Conservation (phyloP, 2,888 invertebrate genomes). For the Pyrrhia umbra region DNA sequence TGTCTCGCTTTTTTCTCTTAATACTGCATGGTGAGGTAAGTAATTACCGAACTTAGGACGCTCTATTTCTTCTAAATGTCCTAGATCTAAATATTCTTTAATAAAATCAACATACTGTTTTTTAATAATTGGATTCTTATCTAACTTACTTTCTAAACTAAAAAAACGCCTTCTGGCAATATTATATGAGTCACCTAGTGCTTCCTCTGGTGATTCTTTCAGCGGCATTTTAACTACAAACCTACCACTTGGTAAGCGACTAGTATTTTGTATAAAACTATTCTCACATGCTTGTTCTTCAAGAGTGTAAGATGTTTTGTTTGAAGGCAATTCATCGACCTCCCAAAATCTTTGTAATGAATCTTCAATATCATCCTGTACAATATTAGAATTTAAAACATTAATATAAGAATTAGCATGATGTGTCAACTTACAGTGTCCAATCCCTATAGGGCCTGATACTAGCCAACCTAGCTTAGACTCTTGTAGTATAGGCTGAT, state of each 20-base stretch:
- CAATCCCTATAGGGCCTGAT: neutral
- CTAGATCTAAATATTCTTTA: neutral
- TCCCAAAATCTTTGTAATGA: slow-evolving; percentile 13
- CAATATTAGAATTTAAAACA: neutral
- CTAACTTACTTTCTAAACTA: slow-evolving; percentile 10
- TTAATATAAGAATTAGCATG: neutral
- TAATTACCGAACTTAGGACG: slow-evolving; percentile 13
- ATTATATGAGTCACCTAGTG: slow-evolving; percentile 3
- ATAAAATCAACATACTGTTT: slow-evolving; percentile 1
- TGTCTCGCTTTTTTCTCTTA: slow-evolving; percentile 19
- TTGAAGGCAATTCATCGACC: slow-evolving; percentile 3
- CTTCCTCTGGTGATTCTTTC: neutral
- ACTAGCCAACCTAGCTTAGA: slow-evolving; percentile 1
- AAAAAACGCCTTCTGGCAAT: neutral
- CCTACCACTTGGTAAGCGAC: slow-evolving; percentile 1
- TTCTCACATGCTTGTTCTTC: slow-evolving; percentile 15
- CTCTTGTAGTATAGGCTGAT: neutral
- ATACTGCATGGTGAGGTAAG: slow-evolving; percentile 24
- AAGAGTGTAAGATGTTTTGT: neutral
- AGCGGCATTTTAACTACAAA: slow-evolving; percentile 12
- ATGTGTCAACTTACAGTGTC: neutral
- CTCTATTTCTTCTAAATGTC: neutral
- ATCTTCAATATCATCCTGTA: neutral
- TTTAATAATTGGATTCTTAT: neutral
- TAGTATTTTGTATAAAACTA: slow-evolving; percentile 1